Conservation (phyloP, 2,888 invertebrate genomes). For the Hirtodrosophila histrioides region DNA sequence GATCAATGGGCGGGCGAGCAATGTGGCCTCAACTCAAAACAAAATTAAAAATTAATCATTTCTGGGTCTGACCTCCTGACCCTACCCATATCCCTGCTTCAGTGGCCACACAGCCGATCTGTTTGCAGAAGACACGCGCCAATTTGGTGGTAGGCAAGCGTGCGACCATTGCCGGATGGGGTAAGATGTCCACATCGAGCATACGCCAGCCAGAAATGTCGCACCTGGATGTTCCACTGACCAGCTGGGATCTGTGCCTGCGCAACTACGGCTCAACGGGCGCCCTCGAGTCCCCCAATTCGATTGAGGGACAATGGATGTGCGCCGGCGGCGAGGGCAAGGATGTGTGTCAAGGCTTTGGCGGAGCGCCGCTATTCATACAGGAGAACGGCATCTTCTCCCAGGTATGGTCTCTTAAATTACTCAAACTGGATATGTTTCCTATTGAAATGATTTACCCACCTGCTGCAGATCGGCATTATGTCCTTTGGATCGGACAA, state of each 20-base stretch:
- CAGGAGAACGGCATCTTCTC: conserved; percentile 87
- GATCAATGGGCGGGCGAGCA: neutral
- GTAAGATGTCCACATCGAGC: conserved; percentile 87
- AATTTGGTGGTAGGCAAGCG: conserved; percentile 84
- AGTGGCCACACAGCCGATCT: conserved; percentile 92
- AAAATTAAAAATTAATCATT: neutral
- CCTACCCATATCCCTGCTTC: conserved; percentile 30
- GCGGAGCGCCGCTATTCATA: conserved; percentile 90
- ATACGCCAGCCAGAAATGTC: conserved; percentile 87
- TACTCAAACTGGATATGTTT: neutral
- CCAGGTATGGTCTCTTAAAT: conserved; percentile 87
- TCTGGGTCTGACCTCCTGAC: neutral
- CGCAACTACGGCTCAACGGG: conserved; percentile 89
- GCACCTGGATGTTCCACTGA: conserved; percentile 88
- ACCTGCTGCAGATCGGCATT: conserved; percentile 88
- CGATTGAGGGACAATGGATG: conserved; percentile 87
- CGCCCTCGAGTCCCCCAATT: conserved; percentile 85
- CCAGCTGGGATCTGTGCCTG: conserved; percentile 88
- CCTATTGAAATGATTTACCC: too few species aligned
- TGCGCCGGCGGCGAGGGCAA: conserved; percentile 91
- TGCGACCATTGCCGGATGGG: conserved; percentile 85
- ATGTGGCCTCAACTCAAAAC: neutral
- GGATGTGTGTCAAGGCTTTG: conserved; percentile 92
- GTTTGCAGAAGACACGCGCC: conserved; percentile 85
- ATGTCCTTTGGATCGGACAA: conserved; percentile 92